These are phyloP conservation scores for Hymenopus coronatus DNA, from an alignment of 2,888 invertebrate genomes.

Conservation along the genomic window DNA sequence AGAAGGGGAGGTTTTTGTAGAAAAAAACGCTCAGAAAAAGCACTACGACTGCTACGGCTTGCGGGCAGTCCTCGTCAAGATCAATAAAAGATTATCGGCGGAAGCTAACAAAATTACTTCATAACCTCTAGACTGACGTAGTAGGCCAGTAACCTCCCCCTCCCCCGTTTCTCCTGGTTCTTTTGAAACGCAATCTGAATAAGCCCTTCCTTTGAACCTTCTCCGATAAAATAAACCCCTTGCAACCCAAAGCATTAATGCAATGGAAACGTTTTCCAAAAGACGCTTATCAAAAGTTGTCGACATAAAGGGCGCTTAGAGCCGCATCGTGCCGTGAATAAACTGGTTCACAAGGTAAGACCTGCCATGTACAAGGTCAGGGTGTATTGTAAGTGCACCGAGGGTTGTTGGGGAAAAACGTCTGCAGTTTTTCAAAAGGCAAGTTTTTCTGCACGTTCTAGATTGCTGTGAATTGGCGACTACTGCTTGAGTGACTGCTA, in stretches of 20 bases:
- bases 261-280: background rate
- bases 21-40: background rate
- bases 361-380: background rate
- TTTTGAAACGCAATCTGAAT: background rate
- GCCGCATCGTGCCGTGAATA: background rate
- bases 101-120: background rate
- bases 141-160: background rate
- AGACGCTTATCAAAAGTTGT: background rate
- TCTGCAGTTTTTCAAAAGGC: too few species aligned
- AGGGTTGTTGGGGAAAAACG: too few species aligned
- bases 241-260: background rate
- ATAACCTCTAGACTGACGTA: background rate
- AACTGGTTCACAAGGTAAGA: background rate
- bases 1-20: background rate
- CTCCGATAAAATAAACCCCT: background rate
- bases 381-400: too few species aligned
- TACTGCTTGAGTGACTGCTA: too few species aligned
- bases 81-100: background rate
- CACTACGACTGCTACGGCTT: background rate
- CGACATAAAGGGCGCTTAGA: background rate
- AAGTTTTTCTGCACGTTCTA: too few species aligned
- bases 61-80: background rate
- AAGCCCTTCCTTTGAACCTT: background rate
- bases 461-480: too few species aligned
- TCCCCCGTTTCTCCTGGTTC: background rate